Evolutionary conservation across 2,113 vertebrate species (phyloP).

Genomic region (Dolichallabes microphthalmus): DNA sequence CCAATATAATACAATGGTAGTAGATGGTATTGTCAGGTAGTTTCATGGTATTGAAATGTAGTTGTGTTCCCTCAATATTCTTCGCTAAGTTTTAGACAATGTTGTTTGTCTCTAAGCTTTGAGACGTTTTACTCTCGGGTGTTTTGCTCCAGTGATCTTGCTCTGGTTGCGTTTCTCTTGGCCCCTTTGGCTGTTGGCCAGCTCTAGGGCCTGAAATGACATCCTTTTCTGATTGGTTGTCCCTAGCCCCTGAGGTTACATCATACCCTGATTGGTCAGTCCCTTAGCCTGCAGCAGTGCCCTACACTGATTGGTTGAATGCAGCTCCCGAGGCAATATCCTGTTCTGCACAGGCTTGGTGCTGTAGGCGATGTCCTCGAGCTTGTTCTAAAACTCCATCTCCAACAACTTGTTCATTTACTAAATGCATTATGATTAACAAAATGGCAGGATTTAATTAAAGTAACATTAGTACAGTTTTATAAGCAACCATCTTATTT

Average conservation of each 20-base stretch:
- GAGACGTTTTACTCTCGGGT: not conserved
- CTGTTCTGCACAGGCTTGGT: constrained; percentile 30
- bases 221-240: constrained; percentile 33
- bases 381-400: constrained; percentile 20
- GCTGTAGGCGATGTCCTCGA: constrained; percentile 13
- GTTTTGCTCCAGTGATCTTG: constrained; percentile 15
- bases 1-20: not conserved
- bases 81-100: not conserved
- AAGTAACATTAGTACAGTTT: constrained; percentile 24
- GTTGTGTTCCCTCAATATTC: not conserved
- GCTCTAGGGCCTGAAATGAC: constrained; percentile 9
- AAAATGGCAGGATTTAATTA: not conserved
- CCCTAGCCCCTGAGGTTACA: not conserved
- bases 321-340: constrained; percentile 18
- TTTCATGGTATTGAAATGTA: too few species aligned
- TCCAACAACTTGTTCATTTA: not conserved
- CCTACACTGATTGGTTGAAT: constrained; percentile 10
- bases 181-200: constrained; percentile 25
- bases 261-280: constrained; percentile 16
- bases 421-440: constrained; percentile 7
- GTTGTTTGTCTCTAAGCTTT: not conserved
- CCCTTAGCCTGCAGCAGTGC: not conserved
- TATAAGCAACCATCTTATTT: not conserved
- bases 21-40: not conserved
- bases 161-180: constrained; percentile 15